Base-by-base conservation (phyloP, 2,797 vertebrate species). In the Buceros bicornis region DNA sequence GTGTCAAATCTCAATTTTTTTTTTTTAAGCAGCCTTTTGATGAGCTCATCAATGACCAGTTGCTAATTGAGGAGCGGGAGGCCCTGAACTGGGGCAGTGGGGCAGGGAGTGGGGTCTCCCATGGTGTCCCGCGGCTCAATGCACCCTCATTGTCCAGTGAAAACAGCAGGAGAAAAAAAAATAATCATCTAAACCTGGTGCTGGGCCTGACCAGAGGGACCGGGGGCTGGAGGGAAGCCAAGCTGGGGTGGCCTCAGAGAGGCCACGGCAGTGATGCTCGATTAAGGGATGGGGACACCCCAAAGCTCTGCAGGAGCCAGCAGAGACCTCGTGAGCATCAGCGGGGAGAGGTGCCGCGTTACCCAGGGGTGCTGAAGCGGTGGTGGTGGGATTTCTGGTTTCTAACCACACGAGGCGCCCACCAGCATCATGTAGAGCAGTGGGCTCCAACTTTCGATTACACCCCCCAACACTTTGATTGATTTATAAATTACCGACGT, bases 51-150 rank as follows among this genome's bases (percentile, higher is more conserved):
- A 81, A 51, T 78, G 82, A 78, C 93, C 86, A 83, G 85, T 71
- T 88, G 87, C 76, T 95, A 90, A 93, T 10, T 95, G 89, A 42
- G 83, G 73, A 89, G 53, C 16, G 2, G 42, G 69, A 95, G 35
- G 65, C 37, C 69, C 20, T 11, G 10, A 50, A 60, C 2, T 25
- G 28, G 45, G 43, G 12, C 16, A 19, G 33, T 33, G 50, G n/a
- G 56, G 6, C 6, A 5, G 61, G 22, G 43, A 50, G 43, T 1
- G 0, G 19, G 20, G 45, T 58, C 56, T 53, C 58, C 70, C 1
- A 4, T 10, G 57, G 14, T 3, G 1, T 45, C 57, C n/a, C 16
- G 29, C 0, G 3, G 62, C 64, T 92, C 58, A n/a, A 7, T 5
- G 13, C 8, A 1, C 33, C 47, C 3, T 0, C 2, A 0, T n/a